A percentile compares a stretch with the other conserved stretches of the same genome.
These are phyloP conservation scores for Lithophane semibrunnea DNA, from an alignment of 2,888 invertebrate genomes.

Conservation along the genomic window DNA sequence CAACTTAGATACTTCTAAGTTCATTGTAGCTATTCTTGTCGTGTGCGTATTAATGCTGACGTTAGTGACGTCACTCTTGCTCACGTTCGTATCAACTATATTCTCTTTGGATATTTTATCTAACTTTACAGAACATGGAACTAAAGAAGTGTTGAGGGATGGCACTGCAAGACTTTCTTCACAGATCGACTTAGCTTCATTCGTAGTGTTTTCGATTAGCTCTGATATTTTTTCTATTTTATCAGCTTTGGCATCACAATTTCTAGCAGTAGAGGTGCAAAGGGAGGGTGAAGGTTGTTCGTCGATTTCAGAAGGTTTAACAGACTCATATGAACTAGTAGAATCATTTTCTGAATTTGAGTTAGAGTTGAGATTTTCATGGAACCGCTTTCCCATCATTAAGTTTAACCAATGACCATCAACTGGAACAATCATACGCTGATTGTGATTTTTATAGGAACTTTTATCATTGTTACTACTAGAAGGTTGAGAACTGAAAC, in stretches of 20 bases:
- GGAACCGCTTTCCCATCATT: slow-evolving; percentile 92
- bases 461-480: slow-evolving; percentile 88
- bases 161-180: slow-evolving; percentile 80
- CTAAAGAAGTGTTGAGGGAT: slow-evolving; percentile 73
- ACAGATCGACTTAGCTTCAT: slow-evolving; percentile 77
- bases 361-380: slow-evolving; percentile 87
- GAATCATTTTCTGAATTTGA: slow-evolving; percentile 89
- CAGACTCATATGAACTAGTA: slow-evolving; percentile 89
- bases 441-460: slow-evolving; percentile 86
- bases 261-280: slow-evolving; percentile 79
- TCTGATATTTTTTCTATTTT: slow-evolving; percentile 79
- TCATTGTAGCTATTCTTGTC: slow-evolving; percentile 88
- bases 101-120: slow-evolving; percentile 86
- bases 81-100: slow-evolving; percentile 73
- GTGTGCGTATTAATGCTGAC: slow-evolving; percentile 82
- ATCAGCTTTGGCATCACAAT: slow-evolving; percentile 87
- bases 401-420: slow-evolving; percentile 91
- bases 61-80: slow-evolving; percentile 72
- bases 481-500: slow-evolving; percentile 86
- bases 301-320: slow-evolving; percentile 84
- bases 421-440: slow-evolving; percentile 89
- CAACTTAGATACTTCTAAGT: slow-evolving; percentile 88
- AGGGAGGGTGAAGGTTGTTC: slow-evolving; percentile 92
- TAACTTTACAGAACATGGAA: slow-evolving; percentile 84
- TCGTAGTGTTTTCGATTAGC: slow-evolving; percentile 74